Percentiles rank a stretch among this genome's conserved stretches.
phyloP scores from a whole-genome alignment of 2,113 vertebrate genomes.

The Anhinga anhinga region DNA sequence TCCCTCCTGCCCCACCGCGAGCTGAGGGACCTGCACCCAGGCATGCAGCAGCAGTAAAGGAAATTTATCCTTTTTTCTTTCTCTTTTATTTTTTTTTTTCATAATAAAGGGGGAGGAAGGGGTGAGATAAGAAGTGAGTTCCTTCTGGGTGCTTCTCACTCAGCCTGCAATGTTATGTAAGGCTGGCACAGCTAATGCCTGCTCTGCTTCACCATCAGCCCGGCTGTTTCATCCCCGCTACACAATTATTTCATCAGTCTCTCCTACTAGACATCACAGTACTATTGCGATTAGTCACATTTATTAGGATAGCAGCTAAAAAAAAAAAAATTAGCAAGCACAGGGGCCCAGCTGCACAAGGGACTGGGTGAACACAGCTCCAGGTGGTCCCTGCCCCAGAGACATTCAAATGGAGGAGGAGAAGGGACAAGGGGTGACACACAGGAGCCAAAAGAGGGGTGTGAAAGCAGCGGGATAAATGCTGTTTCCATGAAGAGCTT shows the following conservation, averaged over 20 bases:
- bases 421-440: neutral
- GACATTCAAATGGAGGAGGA: neutral
- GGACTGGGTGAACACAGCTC: neutral
- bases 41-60: neutral
- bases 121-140: slow-evolving; percentile 16
- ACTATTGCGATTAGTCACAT: slow-evolving; percentile 12
- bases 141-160: slow-evolving; percentile 46
- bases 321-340: neutral
- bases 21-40: neutral
- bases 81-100: too few species aligned
- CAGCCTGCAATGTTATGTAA: slow-evolving; percentile 61
- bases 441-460: neutral
- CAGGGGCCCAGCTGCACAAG: neutral
- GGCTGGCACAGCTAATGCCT: slow-evolving; percentile 51
- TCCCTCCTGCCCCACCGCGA: neutral
- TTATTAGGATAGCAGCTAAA: neutral
- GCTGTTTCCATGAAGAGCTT: neutral
- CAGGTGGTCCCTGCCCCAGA: neutral
- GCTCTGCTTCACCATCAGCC: slow-evolving; percentile 28
- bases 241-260: slow-evolving; percentile 57
- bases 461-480: neutral
- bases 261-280: slow-evolving; percentile 43
- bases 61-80: neutral
- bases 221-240: slow-evolving; percentile 3
- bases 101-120: neutral